Conservation (phyloP, 2,888 invertebrate species). For the Oegoconia quadripuncta region DNA sequence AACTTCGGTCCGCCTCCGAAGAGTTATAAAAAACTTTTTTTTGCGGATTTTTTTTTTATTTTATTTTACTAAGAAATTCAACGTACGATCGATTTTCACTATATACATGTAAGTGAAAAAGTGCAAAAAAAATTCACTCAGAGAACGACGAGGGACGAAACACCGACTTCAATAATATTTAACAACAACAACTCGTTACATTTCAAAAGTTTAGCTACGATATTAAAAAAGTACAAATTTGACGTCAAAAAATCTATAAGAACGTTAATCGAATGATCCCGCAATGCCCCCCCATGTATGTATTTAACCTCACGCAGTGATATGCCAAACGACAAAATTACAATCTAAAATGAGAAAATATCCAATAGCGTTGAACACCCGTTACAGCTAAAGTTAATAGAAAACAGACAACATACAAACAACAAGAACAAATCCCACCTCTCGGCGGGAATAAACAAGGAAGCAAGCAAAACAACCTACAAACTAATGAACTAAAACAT, state of each 20-base stretch:
- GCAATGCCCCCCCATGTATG: constrained; percentile 53
- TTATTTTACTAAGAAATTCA: constrained; percentile 50
- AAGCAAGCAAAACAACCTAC: constrained; percentile 57
- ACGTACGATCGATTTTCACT: constrained; percentile 44
- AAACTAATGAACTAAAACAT: constrained; percentile 51
- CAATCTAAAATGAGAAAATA: constrained; percentile 48
- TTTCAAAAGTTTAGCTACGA: constrained; percentile 39
- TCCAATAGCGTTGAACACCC: constrained; percentile 27
- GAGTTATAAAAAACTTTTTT: constrained; percentile 59
- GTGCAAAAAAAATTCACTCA: constrained; percentile 61
- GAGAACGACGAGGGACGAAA: constrained; percentile 56
- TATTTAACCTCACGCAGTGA: constrained; percentile 49
- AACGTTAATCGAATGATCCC: constrained; percentile 34
- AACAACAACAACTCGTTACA: constrained; percentile 51
- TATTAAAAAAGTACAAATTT: constrained; percentile 61
- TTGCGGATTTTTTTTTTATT: constrained; percentile 54
- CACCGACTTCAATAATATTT: constrained; percentile 31
- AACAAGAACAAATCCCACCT: constrained; percentile 44
- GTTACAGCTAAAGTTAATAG: constrained; percentile 33
- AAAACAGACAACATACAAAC: constrained; percentile 52
- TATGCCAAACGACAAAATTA: constrained; percentile 66
- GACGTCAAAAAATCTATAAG: constrained; percentile 45
- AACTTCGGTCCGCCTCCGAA: constrained; percentile 55
- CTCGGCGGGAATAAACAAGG: constrained; percentile 46
- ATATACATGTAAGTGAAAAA: constrained; percentile 62